Conservation (phyloP, 2,797 vertebrate species). For the Zenarchopterus dispar region DNA sequence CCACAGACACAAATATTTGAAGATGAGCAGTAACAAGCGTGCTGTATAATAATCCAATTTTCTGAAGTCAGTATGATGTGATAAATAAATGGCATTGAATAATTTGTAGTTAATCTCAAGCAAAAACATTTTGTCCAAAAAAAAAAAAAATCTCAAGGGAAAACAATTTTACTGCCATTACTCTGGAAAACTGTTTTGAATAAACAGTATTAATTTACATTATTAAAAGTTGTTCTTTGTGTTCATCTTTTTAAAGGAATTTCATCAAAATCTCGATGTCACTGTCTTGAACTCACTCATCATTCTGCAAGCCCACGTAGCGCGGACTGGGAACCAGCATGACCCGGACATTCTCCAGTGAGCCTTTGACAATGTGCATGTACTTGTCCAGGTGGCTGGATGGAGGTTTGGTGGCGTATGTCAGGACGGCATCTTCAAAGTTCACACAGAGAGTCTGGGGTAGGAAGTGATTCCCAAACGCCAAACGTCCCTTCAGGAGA, state of each 20-base stretch:
- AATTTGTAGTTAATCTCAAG: background rate
- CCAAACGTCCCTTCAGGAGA: conserved; percentile 89
- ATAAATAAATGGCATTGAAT: background rate
- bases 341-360: conserved; percentile 95
- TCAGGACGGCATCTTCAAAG: conserved; percentile 97
- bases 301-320: conserved; percentile 95
- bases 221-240: too few relatives aligned
- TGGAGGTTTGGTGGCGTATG: conserved; percentile 96
- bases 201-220: background rate
- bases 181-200: background rate
- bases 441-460: conserved; percentile 96
- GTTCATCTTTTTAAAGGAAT: too few relatives aligned
- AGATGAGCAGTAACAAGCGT: background rate
- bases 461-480: conserved; percentile 97
- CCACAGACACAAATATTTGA: background rate
- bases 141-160: too few relatives aligned
- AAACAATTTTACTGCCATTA: too few relatives aligned
- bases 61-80: background rate
- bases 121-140: background rate
- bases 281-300: conserved; percentile 87
- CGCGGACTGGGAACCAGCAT: conserved; percentile 98
- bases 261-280: too few relatives aligned
- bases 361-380: conserved; percentile 98
- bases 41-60: conserved; percentile 8
- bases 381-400: conserved; percentile 97